Evolutionary conservation across 2,797 vertebrate genomes (phyloP), one percentile per base, ranked within the genome.

Genomic region (Hemibagrus guttatus): DNA sequence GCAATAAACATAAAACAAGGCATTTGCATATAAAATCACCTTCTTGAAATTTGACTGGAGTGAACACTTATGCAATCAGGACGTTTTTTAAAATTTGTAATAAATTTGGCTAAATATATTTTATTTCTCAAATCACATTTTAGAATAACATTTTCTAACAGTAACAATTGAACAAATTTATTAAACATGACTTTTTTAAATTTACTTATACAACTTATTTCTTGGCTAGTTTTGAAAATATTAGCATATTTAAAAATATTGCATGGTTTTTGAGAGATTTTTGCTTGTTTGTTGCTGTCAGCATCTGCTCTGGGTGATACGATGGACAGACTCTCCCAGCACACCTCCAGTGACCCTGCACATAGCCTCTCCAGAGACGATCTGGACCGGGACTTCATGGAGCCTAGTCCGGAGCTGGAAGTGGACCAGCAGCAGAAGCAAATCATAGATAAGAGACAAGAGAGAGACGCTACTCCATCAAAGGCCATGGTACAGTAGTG

Each of bases 291-390:
- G 28, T 85, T 26, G 46, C 92, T 93, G 86, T 94, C 94, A 93
- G 97, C 97, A 84, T 98, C 97, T 0, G 97, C 97, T 91, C 90
- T 96, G 69, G 98, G 97, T 0, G 97, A 98, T 92, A 99, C 98
- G 86, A 97, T 98, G 1, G 96, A 99, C 0, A 93, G 95, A 86
- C 86, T 95, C 88, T 96, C 95, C 66, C 95, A 96, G 90, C 91
- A 92, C 90, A 63, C 96, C 94, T 92, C 94, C 88, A 13, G 97
- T 91, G 82, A 94, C 92, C 95, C 94, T 83, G 93, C 93, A 31
- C 93, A 94, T 90, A 94, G 95, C 86, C 93, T 95, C 91, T 94
- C 95, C n/a, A 91, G 95, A 78, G 93, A 98, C 80, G 97, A 98
- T 0, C 92, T 96, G 84, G 95, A 96, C 90, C 95, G 93, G 69